Percentiles rank a stretch among this genome's conserved stretches.
phyloP scores from a whole-genome alignment of 2,888 invertebrate genomes.

The Plemyria rubiginata region DNA sequence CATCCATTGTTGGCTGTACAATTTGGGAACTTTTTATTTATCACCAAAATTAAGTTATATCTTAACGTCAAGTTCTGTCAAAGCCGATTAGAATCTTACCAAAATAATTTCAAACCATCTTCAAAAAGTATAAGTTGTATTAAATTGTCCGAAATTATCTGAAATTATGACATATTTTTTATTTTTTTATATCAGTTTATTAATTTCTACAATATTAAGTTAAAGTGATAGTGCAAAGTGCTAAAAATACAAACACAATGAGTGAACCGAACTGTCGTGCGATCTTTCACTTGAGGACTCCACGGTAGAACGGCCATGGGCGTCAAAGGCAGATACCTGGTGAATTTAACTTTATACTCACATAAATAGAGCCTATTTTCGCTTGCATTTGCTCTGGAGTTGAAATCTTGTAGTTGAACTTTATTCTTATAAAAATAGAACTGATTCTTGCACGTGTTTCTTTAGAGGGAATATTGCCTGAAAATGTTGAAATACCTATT shows the following conservation, averaged over 20 bases:
- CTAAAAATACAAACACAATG: constrained; percentile 20
- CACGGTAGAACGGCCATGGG: constrained; percentile 57
- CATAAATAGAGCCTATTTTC: constrained; percentile 16
- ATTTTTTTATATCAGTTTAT: background rate
- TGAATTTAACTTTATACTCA: constrained; percentile 52
- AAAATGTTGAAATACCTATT: background rate
- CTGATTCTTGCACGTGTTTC: constrained; percentile 12
- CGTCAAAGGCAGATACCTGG: constrained; percentile 72
- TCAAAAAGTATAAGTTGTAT: no score
- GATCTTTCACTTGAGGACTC: constrained; percentile 21
- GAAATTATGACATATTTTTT: no score
- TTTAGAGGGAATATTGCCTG: background rate
- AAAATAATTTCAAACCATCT: no score
- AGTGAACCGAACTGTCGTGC: constrained; percentile 32
- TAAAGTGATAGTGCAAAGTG: constrained; percentile 19
- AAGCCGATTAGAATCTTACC: no score
- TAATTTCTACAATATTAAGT: constrained; percentile 1
- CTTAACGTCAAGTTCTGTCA: background rate
- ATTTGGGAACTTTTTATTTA: constrained; percentile 1
- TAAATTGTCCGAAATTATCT: no score
- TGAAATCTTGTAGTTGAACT: background rate
- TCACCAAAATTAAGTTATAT: background rate
- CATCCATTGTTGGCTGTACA: background rate
- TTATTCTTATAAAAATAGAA: background rate
- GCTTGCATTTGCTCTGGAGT: constrained; percentile 12